These are phyloP conservation scores for Magallana angulata DNA, from an alignment of 1,140 invertebrate genomes.

Conservation along the genomic window DNA sequence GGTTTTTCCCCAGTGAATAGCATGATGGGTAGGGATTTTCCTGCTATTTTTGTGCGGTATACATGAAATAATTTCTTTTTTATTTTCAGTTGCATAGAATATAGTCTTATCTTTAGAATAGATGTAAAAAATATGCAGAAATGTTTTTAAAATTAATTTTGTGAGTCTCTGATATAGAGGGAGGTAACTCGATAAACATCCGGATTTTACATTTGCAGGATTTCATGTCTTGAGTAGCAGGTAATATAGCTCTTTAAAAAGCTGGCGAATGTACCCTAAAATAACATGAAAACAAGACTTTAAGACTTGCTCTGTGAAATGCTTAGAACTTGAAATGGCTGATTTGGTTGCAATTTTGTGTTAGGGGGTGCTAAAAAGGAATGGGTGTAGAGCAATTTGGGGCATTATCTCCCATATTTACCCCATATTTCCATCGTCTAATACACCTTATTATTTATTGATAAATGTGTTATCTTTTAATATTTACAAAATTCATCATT, in stretches of 20 bases:
- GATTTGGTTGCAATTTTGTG: not conserved
- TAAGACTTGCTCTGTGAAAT: not conserved
- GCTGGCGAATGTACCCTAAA: not conserved
- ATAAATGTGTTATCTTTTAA: not conserved
- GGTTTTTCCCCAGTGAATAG: not conserved
- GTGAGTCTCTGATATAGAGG: not conserved
- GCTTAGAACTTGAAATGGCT: not conserved
- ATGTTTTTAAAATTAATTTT: not conserved
- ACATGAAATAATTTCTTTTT: not conserved
- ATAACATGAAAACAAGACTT: not conserved
- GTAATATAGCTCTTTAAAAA: not conserved
- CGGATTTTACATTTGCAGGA: not conserved
- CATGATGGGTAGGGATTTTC: not conserved
- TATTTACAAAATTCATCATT: not conserved
- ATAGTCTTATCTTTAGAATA: not conserved
- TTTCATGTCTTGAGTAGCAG: not conserved
- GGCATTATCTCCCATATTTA: not conserved
- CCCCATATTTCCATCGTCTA: not conserved
- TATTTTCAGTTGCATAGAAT: not conserved
- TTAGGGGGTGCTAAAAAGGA: not conserved
- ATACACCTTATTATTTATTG: not conserved
- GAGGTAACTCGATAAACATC: not conserved
- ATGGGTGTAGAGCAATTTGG: not conserved
- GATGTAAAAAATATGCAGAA: not conserved
- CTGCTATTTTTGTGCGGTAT: not conserved